phyloP scores from a whole-genome alignment of 2,797 vertebrate species.

The Rhynchotus rufescens region DNA sequence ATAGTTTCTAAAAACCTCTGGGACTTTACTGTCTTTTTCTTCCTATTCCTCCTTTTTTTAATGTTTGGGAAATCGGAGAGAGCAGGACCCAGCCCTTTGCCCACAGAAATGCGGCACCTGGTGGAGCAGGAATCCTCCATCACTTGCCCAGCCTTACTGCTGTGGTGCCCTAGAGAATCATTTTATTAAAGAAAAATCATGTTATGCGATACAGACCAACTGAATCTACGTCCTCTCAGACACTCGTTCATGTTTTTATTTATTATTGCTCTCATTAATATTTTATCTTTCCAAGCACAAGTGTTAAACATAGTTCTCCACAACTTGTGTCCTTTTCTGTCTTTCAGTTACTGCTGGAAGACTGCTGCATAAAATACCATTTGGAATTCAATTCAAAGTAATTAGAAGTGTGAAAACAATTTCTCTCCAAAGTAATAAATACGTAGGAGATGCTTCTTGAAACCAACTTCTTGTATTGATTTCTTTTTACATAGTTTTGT shows the following conservation, averaged over 20 bases:
- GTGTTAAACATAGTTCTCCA: background rate
- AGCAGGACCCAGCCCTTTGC: background rate
- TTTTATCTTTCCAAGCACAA: background rate
- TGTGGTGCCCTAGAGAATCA: background rate
- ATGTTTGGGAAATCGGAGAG: background rate
- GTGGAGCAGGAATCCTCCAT: background rate
- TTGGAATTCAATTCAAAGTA: constrained; percentile 56
- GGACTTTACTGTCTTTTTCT: background rate
- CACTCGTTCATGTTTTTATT: background rate
- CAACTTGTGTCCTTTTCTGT: background rate
- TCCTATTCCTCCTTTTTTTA: background rate
- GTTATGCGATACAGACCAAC: background rate
- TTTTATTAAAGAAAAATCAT: background rate
- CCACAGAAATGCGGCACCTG: background rate
- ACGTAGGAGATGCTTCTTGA: background rate
- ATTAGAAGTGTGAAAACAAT: constrained; percentile 59
- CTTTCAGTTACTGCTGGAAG: background rate
- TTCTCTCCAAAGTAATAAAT: background rate
- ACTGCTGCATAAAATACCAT: constrained; percentile 22
- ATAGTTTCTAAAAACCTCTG: background rate
- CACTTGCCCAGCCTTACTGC: background rate
- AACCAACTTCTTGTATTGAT: constrained; percentile 31
- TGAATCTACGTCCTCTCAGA: background rate
- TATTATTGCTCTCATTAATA: background rate
- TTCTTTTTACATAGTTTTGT: constrained; percentile 35